phyloP scores from a whole-genome alignment of 2,888 invertebrate species.

The Machimus atricapillus region DNA sequence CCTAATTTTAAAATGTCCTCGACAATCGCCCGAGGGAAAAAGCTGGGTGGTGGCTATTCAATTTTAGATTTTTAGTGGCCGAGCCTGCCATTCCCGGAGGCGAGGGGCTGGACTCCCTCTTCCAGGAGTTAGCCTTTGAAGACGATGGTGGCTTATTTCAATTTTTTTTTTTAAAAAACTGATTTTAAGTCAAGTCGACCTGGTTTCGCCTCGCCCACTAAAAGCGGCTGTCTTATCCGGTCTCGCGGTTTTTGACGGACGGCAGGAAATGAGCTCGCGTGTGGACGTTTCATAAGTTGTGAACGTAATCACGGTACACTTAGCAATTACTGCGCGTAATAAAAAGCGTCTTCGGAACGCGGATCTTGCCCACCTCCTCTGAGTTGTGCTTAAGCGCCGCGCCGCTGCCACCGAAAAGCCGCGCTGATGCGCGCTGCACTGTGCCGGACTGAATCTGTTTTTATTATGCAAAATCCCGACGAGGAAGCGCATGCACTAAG shows the following conservation, averaged over 20 bases:
- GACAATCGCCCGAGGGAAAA: constrained; percentile 20
- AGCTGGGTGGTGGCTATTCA: constrained; percentile 8
- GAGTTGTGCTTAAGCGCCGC: background rate
- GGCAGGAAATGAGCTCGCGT: constrained; percentile 38
- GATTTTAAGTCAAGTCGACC: background rate
- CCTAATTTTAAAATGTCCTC: constrained; percentile 39
- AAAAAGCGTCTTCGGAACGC: constrained; percentile 11
- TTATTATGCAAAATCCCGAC: constrained; percentile 2
- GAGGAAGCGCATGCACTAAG: background rate
- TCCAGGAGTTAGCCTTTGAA: background rate
- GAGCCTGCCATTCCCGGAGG: background rate
- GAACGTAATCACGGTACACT: constrained; percentile 37
- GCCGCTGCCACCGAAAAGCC: background rate
- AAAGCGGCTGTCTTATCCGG: background rate
- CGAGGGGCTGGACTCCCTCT: background rate
- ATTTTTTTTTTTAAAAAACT: background rate
- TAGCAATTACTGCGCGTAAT: constrained; percentile 26
- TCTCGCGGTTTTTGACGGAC: constrained; percentile 5
- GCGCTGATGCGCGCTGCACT: background rate
- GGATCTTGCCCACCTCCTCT: background rate
- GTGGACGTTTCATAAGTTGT: constrained; percentile 32
- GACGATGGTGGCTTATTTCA: background rate
- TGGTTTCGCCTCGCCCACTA: background rate
- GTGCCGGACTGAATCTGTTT: background rate
- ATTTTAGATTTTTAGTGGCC: constrained; percentile 18